These are phyloP conservation scores for Hiodon tergisus DNA, from an alignment of 2,113 vertebrate species.

Conservation along the genomic window DNA sequence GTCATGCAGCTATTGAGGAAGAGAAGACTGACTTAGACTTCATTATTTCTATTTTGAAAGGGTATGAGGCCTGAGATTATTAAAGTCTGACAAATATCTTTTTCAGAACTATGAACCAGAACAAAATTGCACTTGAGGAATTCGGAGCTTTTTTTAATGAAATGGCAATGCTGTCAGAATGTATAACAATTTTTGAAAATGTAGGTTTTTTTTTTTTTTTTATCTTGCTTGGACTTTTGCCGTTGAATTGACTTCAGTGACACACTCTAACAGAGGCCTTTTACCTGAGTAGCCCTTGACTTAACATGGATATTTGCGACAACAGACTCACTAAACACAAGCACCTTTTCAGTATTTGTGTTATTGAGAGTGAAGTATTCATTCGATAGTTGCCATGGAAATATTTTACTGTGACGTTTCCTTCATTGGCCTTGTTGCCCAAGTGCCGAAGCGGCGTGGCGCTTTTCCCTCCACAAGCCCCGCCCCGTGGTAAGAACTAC, in stretches of 20 bases:
- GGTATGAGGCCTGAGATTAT: background rate
- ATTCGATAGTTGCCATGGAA: no score
- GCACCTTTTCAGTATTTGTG: background rate
- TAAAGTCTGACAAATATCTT: slow-evolving; percentile 14
- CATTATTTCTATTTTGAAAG: background rate
- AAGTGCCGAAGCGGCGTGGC: no score
- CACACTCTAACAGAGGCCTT: slow-evolving; percentile 4
- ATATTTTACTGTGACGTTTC: no score
- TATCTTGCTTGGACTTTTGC: background rate
- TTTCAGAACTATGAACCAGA: background rate
- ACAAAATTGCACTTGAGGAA: slow-evolving; percentile 16
- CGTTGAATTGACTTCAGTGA: background rate
- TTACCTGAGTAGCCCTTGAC: background rate
- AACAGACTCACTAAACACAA: background rate
- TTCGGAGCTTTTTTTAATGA: background rate
- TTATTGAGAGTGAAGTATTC: no score
- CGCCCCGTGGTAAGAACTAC: no score
- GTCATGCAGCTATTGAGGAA: background rate
- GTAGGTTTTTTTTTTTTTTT: slow-evolving; percentile 4
- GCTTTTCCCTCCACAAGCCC: no score
- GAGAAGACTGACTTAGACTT: background rate
- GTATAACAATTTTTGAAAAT: slow-evolving; percentile 8
- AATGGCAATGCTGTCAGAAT: background rate
- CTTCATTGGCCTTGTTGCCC: no score
- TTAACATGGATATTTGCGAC: background rate